Evolutionary conservation across 2,797 vertebrate species (phyloP), one percentile per base, ranked within the genome.

Genomic region (Knipowitschia caucasica): DNA sequence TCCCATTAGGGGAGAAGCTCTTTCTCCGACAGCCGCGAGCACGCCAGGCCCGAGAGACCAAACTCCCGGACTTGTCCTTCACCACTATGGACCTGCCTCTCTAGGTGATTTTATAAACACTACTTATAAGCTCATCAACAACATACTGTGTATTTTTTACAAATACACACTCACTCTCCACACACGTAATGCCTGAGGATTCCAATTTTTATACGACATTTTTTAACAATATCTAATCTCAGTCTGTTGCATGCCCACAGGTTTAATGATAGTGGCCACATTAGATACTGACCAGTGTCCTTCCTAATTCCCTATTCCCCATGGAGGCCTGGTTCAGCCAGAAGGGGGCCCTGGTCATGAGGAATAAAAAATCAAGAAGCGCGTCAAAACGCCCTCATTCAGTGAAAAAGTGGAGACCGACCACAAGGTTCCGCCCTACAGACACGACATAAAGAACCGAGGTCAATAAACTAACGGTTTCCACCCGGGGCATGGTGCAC

Each of bases 301-400:
- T 42, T 36, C 35, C 27, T 73, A 5, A n/a, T n/a, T n/a, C n/a
- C n/a, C n/a, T n/a, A 64, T 42, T 75, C 75, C 64, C 84, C 92
- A 93, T 91, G 56, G 94, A 92, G 21, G 76, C 25, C 82, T 89
- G 26, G 87, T 87, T 3, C 81, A 75, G 31, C 87, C 90, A 7
- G 95, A 96, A 1, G 85, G 89, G 42, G 92, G 87, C 24, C 79
- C 91, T 2, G 94, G 89, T 94, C 94, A 1, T 95, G 93, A 45
- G 96, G n/a, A n/a, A n/a, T n/a, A 99, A 1, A 98, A 98, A 88
- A 99, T 99, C 77, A 98, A 97, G 88, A 98, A 94, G 62, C 94
- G 97, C 0, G 95, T 99, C 81, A 99, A 99, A 82, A 99, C 97
- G 0, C 97, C n/a, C 97, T 0, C 99, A 99, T 63, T 97, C 97